Conservation (phyloP, 2,113 vertebrate species). For the Periophthalmus modestus region DNA sequence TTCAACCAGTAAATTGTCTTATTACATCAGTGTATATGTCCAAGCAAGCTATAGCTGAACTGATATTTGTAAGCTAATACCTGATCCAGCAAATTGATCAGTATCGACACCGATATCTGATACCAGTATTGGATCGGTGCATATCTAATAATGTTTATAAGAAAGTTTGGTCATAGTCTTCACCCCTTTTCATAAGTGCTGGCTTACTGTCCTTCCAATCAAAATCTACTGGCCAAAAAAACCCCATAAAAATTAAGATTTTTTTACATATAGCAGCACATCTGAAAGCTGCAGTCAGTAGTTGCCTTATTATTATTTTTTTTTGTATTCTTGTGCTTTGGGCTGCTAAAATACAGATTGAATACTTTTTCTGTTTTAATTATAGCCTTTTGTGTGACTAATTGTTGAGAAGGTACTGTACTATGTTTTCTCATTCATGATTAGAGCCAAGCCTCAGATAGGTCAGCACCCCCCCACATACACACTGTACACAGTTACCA, state of each 20-base stretch:
- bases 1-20: too few species aligned
- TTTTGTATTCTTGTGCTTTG: too few species aligned
- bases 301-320: neutral
- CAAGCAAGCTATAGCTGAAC: too few species aligned
- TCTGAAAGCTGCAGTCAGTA: neutral
- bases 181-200: neutral
- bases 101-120: too few species aligned
- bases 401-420: neutral
- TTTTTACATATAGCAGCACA: too few species aligned
- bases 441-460: slow-evolving; percentile 33
- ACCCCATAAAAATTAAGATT: too few species aligned
- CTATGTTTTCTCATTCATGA: neutral
- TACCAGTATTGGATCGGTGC: too few species aligned
- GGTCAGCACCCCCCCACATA: slow-evolving; percentile 21
- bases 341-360: neutral
- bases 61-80: too few species aligned
- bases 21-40: too few species aligned
- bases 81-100: too few species aligned
- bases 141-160: too few species aligned
- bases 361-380: neutral
- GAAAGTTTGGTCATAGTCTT: neutral
- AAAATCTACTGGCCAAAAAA: too few species aligned
- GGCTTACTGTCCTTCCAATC: neutral
- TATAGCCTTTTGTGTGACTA: neutral
- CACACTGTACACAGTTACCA: slow-evolving; percentile 46